Evolutionary conservation across 2,797 vertebrate species (phyloP), one percentile per base, ranked within the genome.

Genomic region (Gephyroberyx darwinii): DNA sequence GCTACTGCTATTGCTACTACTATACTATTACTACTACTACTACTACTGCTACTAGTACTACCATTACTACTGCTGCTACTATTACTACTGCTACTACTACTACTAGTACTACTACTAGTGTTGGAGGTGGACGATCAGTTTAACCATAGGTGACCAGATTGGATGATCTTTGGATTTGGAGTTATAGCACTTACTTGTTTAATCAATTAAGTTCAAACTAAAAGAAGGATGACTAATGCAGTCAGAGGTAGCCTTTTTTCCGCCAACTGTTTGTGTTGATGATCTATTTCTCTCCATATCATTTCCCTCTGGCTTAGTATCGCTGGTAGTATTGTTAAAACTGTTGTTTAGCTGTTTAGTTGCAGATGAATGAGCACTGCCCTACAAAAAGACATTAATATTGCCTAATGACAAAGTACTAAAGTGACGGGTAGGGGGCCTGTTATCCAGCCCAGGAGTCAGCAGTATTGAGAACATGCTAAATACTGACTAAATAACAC

Each of bases 281-380:
- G 68, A 82, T 52, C 78, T 57, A 48, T 78, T 83, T 78, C 59
- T 69, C 88, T 79, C 73, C 78, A 83, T 77, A 77, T 73, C 35
- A 51, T 59, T 71, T 70, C 78, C 70, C 68, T 45, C 52, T 68
- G 70, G 75, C 59, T 75, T 74, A 69, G 67, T 26, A 26, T 26
- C 1, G 68, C 61, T 64, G 56, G 56, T 77, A 61, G 41, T 76
- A 9, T 58, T 75, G 66, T 75, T 71, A 81, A 77, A 74, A 77
- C 70, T 48, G 26, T 26, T 26, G 4, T 26, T 26, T 26, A 26
- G 26, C 52, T 62, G 52, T 64, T 74, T 13, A 37, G 83, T 80
- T 81, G 69, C 71, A 77, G 41, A 19, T 26, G 65, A 72, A 67
- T 57, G 54, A 67, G 73, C 72, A 65, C 37, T 30, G 74, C 43